These are phyloP conservation scores for Trogon surrucura DNA, from an alignment of 2,113 vertebrate genomes.

Conservation along the genomic window DNA sequence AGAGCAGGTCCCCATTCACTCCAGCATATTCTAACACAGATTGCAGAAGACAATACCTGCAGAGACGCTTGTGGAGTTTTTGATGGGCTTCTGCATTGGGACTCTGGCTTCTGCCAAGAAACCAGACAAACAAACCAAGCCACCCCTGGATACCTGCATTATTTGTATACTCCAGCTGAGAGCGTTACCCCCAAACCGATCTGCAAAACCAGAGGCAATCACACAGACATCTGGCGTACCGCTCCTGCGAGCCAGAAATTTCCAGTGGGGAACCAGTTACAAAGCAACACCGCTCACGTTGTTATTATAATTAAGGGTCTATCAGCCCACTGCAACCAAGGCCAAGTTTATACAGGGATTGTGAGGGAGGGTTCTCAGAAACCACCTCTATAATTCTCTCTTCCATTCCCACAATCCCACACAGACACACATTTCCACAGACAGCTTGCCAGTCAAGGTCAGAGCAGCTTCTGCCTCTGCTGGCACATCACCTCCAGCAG, in stretches of 20 bases:
- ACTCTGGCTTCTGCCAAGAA: conserved; percentile 15
- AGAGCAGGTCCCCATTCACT: neutral
- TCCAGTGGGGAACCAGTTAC: conserved; percentile 35
- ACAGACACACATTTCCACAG: fast-evolving
- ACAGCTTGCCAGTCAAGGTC: neutral
- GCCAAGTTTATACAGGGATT: conserved; percentile 23
- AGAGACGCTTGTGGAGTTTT: neutral
- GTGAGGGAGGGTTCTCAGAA: neutral
- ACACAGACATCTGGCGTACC: conserved; percentile 44
- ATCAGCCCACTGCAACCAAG: conserved; percentile 7
- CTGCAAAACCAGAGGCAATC: conserved; percentile 24
- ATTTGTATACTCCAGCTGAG: conserved; percentile 30
- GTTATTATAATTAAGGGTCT: conserved; percentile 53
- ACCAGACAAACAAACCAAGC: neutral
- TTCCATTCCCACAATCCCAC: neutral
- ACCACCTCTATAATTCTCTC: neutral
- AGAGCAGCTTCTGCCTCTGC: neutral
- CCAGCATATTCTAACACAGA: neutral
- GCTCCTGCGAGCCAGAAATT: conserved; percentile 11
- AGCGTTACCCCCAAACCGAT: neutral
- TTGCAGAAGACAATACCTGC: conserved; percentile 2
- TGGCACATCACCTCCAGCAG: neutral
- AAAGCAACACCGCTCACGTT: neutral
- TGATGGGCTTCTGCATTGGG: neutral
- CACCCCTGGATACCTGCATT: neutral